Base-by-base conservation (phyloP, 1,140 invertebrate genomes). In the Augochlora pura region DNA sequence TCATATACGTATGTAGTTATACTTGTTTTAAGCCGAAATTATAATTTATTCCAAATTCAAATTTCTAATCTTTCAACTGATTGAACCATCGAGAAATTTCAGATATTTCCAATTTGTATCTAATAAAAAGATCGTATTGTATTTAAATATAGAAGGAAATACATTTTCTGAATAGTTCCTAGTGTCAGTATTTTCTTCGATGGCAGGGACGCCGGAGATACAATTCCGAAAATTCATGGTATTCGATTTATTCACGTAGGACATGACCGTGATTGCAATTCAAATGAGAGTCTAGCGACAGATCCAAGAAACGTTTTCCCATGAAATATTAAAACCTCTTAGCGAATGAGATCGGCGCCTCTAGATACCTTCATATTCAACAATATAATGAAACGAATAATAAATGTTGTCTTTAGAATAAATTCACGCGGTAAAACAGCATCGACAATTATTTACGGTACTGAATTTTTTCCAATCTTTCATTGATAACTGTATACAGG, bases 251-350 rank as follows among this genome's bases (percentile, higher is more conserved):
- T 62, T 67, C 71, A 14, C 16, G 27, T 12, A 2, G 21, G 9
- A 39, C 39, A 25, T 23, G 62, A 32, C 7, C 2, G 32, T 12
- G 32, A 21, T 84, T 84, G 65, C 54, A 85, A 85, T 85, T 85
- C 46, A 77, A 81, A 84, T 67, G 14, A 60, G 6, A 57, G 27
- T 23, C 57, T 25, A 21, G 60, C 9, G 49, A 64, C 27, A 49
- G 38, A 46, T 32, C 8, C 23, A 9, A 27, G 32, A 67, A 63
- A 71, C 39, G 60, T 62, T 27, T 38, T n/a, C 54, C 46, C 82
- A 84, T 85, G 78, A 85, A 85, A 85, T 81, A 84, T 84, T 84
- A 64, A 85, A 64, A 60, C 3, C 67, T 80, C 32, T 65, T 59
- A 62, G 52, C 32, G 4, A n/a, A 39, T 70, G 27, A 25, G 25